A percentile compares a stretch with the other conserved stretches of the same genome.
These are phyloP conservation scores for Hycleus phaleratus DNA, from an alignment of 1,140 invertebrate genomes.

Conservation along the genomic window DNA sequence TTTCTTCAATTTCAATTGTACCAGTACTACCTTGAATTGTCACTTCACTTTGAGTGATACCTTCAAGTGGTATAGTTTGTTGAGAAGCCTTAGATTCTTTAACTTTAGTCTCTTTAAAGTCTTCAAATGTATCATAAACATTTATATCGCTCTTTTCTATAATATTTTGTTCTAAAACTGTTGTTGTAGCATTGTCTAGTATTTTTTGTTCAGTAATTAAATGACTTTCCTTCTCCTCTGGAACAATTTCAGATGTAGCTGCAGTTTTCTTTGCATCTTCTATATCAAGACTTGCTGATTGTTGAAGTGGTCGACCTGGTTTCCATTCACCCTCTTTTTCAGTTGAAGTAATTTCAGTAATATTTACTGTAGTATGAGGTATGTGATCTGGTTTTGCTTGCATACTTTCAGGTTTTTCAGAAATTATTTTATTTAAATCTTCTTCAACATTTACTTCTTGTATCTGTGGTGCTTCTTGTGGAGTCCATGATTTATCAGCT, in stretches of 20 bases:
- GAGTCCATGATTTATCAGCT: conserved; percentile 14
- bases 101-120: conserved; percentile 28
- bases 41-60: conserved; percentile 44
- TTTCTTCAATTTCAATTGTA: conserved; percentile 28
- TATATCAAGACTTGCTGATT: conserved; percentile 33
- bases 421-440: conserved; percentile 35
- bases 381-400: conserved; percentile 28
- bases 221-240: conserved; percentile 10
- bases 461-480: conserved; percentile 39
- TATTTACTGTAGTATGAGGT: conserved; percentile 32
- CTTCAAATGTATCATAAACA: conserved; percentile 15
- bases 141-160: conserved; percentile 28
- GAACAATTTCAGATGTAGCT: conserved; percentile 15
- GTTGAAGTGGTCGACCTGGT: conserved; percentile 32
- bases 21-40: conserved; percentile 38
- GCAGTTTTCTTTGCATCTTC: conserved; percentile 33
- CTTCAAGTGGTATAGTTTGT: conserved; percentile 40
- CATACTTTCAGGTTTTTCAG: conserved; percentile 28
- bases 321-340: conserved; percentile 42
- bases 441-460: conserved; percentile 41
- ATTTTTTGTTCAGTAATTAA: not conserved
- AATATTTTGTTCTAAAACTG: conserved; percentile 30
- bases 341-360: conserved; percentile 39
- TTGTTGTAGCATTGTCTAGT: conserved; percentile 9
- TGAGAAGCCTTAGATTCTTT: conserved; percentile 38